These are phyloP conservation scores for Chrysolina oricalcia DNA, from an alignment of 2,888 invertebrate species.

Conservation along the genomic window DNA sequence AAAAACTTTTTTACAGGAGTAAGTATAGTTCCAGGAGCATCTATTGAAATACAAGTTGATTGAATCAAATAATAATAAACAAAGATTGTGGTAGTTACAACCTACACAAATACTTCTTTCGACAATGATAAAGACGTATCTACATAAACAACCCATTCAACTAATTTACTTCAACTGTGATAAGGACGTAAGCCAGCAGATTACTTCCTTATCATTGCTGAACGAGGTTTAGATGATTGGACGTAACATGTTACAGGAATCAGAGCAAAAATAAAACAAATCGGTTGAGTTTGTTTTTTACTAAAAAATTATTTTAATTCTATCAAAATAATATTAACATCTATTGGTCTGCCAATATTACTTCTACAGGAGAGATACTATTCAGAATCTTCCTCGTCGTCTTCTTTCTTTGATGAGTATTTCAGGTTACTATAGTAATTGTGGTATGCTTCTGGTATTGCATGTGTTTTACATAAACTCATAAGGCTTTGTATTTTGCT, in stretches of 20 bases:
- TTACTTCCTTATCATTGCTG: conserved; percentile 12
- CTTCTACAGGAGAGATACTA: not conserved
- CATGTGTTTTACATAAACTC: conserved; percentile 8
- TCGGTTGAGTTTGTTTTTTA: conserved; percentile 8
- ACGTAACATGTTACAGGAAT: conserved; percentile 9
- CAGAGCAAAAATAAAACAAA: not conserved
- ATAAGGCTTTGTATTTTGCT: conserved; percentile 10
- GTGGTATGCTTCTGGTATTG: conserved; percentile 4
- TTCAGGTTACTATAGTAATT: not conserved
- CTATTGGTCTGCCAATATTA: not conserved
- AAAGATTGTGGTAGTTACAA: conserved; percentile 1
- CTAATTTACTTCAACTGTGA: conserved; percentile 1
- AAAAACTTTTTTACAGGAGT: not conserved
- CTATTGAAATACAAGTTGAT: not conserved
- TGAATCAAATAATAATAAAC: not conserved
- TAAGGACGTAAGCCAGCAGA: not conserved
- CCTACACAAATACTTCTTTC: not conserved
- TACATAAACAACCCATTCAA: not conserved
- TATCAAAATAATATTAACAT: not conserved
- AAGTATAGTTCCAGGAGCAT: not conserved
- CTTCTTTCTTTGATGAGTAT: not conserved
- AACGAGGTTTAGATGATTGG: not conserved
- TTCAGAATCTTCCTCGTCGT: conserved; percentile 12
- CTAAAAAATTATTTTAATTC: not conserved
- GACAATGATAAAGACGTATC: conserved; percentile 1